phyloP scores from a whole-genome alignment of 53 echinoderm and acorn worm genomes.

The Apostichopus leukothele region DNA sequence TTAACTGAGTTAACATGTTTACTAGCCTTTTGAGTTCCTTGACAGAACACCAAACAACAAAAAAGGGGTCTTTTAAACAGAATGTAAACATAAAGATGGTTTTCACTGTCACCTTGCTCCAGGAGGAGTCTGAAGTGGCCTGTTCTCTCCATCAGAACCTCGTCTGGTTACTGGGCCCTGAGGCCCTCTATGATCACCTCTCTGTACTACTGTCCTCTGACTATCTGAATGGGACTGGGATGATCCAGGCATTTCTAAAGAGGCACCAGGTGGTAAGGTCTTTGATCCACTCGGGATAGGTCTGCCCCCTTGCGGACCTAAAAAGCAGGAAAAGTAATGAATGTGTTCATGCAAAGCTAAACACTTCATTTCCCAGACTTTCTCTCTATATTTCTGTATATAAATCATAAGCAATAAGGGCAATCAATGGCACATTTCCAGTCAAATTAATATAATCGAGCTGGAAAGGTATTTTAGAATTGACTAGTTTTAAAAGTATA shows the following conservation, averaged over 20 bases:
- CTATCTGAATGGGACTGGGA: slow-evolving; percentile 15
- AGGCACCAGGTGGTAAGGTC: slow-evolving; percentile 38
- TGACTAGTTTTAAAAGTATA: no score
- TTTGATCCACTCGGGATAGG: slow-evolving; percentile 42
- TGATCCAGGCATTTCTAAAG: not conserved
- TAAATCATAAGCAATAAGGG: no score
- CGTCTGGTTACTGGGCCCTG: slow-evolving; percentile 6
- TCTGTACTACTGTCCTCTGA: not conserved
- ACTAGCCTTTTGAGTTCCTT: no score
- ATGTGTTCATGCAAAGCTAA: no score
- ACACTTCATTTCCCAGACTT: no score
- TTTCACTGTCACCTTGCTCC: not conserved
- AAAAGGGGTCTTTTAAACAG: no score
- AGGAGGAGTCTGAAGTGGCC: not conserved
- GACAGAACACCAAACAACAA: no score
- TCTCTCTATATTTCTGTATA: no score
- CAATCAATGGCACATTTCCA: no score
- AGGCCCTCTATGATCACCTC: not conserved
- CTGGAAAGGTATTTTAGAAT: no score
- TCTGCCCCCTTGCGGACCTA: slow-evolving; percentile 13
- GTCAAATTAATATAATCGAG: no score
- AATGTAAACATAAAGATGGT: not conserved
- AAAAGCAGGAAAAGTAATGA: not conserved
- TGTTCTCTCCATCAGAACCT: slow-evolving; percentile 11
- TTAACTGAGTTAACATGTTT: no score